Base-by-base conservation (phyloP, 64 coral and sea anemone species). In the Actinia equina region DNA sequence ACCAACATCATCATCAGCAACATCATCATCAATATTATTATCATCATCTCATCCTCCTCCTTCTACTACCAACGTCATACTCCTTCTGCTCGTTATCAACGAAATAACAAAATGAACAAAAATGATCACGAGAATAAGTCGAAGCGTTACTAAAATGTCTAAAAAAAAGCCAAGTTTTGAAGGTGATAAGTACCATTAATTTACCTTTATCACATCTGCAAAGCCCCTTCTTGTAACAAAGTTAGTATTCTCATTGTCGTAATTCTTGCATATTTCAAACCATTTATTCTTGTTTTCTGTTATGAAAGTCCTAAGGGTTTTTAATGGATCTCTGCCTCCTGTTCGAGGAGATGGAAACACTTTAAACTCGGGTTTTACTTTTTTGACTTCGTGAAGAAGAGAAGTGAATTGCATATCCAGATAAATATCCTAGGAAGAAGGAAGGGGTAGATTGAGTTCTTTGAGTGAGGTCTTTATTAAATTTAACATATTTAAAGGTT, bases 271-370 rank as follows among this genome's bases (percentile, higher is more conserved):
- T 59, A 86, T 59, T 74, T 94, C 87, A 43, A 89, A 12, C 92
- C 92, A 94, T 14, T 86, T 87, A 43, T 94, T 57, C 15, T 89
- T 83, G 85, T 94, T 89, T 13, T 81, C 85, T 76, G 57, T 71
- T n/a, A 94, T 86, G 56, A 86, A 94, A 25, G 43, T 70, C 65
- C 64, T 81, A 3, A 94, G 77, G 17, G 85, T 52, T 85, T 79
- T 86, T 5, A 94, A 53, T 5, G 92, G 92, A 76, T 88, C 44
- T 51, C 79, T 89, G 3, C 79, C 83, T 19, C 82, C 87, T 18
- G 92, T 23, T 26, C 83, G 53, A 2, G 79, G 49, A 26, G 70
- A 70, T 42, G 82, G 87, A 60, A 86, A 37, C 43, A 94, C 78
- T 82, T 89, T 61, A 63, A 94, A 78, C 43, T 86, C 87, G 14